These are phyloP conservation scores for Sceliomorpha sp. DNA, from an alignment of 2,888 invertebrate species.

Conservation along the genomic window DNA sequence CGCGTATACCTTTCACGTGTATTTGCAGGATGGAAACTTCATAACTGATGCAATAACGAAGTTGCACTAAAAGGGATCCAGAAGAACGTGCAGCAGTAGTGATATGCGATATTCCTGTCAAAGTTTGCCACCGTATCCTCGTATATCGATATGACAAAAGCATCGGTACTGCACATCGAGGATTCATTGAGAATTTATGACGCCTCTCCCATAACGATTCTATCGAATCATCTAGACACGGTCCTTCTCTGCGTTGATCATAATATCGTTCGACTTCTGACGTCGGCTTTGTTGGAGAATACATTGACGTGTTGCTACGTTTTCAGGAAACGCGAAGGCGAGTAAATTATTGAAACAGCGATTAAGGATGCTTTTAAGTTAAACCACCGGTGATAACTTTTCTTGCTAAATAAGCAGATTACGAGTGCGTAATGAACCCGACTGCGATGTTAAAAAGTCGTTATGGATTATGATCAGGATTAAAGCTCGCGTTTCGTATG, in stretches of 20 bases:
- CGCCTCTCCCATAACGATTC: conserved; percentile 55
- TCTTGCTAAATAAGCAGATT: too few relatives aligned
- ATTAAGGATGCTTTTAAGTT: too few relatives aligned
- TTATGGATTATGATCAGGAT: too few relatives aligned
- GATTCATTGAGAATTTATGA: conserved; percentile 67
- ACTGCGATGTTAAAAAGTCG: too few relatives aligned
- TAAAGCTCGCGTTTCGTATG: too few relatives aligned
- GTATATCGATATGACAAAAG: conserved; percentile 57
- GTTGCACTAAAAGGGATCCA: conserved; percentile 27
- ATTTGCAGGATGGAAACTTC: conserved; percentile 13
- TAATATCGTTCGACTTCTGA: conserved; percentile 20
- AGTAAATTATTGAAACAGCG: too few relatives aligned
- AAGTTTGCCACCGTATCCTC: conserved; percentile 19
- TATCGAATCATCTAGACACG: conserved; percentile 54
- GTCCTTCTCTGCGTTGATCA: conserved; percentile 21
- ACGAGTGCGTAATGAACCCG: too few relatives aligned
- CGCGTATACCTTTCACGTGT: conserved; percentile 12
- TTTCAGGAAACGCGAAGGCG: too few relatives aligned
- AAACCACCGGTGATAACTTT: too few relatives aligned
- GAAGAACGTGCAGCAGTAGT: conserved; percentile 31
- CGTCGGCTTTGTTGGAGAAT: conserved; percentile 15
- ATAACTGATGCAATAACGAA: conserved; percentile 38
- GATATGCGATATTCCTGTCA: conserved; percentile 35
- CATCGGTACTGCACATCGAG: conserved; percentile 61
- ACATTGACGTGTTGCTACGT: too few relatives aligned